A percentile compares a stretch with the other conserved stretches of the same genome.
Evolutionary conservation across 2,888 invertebrate species (phyloP).

Genomic region (Eudasyphora cyanicolor): DNA sequence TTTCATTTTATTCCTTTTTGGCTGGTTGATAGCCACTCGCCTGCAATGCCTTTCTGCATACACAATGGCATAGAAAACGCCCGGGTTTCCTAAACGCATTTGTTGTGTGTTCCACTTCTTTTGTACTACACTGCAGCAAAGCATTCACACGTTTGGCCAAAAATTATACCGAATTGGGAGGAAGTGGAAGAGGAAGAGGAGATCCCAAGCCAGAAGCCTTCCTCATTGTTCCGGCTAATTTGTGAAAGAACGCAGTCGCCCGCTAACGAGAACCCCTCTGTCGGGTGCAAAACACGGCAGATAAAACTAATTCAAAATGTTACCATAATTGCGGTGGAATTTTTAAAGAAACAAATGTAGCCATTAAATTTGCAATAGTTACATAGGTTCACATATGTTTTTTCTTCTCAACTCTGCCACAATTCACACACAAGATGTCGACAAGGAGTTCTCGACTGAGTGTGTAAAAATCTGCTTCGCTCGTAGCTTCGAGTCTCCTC

Average conservation of each 20-base stretch:
- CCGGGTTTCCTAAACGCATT: conserved; percentile 21
- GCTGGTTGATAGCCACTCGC: not conserved
- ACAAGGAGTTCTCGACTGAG: not conserved
- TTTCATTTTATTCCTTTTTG: conserved; percentile 34
- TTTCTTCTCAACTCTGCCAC: not conserved
- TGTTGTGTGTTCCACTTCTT: conserved; percentile 3
- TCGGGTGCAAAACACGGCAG: not conserved
- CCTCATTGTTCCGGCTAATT: conserved; percentile 19
- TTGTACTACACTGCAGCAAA: not conserved
- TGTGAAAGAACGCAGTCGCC: not conserved
- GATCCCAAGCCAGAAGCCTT: not conserved
- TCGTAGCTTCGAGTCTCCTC: not conserved
- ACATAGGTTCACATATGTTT: conserved; percentile 6
- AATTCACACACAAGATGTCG: no score
- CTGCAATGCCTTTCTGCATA: no score
- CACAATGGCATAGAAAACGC: not conserved
- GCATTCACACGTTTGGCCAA: not conserved
- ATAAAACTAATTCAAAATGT: conserved; percentile 27
- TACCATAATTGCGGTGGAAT: conserved; percentile 1
- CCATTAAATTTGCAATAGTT: conserved; percentile 13
- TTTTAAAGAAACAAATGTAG: conserved; percentile 23
- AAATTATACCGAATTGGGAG: not conserved
- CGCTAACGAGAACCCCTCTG: not conserved
- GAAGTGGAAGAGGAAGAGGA: not conserved
- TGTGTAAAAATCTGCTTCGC: not conserved